Percentiles rank a stretch among this genome's conserved stretches.
Conservation (phyloP, 2,797 vertebrate species). For the Scolopax rusticola region DNA sequence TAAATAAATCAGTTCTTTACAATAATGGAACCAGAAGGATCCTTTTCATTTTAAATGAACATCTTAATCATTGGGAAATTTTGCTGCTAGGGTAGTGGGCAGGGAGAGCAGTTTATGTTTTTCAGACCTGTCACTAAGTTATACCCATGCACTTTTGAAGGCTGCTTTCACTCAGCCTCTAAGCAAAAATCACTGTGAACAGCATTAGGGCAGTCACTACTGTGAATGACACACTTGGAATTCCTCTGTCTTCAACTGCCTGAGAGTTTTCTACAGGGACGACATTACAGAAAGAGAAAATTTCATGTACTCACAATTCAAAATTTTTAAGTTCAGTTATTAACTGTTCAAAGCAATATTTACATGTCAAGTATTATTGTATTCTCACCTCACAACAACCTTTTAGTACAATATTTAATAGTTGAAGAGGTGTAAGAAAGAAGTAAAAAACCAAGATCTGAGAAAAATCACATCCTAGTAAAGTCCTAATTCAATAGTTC, state of each 20-base stretch:
- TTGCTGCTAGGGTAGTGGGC: neutral
- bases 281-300: neutral
- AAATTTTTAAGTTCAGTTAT: neutral
- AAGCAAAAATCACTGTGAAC: constrained; percentile 14
- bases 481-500: neutral
- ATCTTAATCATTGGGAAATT: neutral
- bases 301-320: neutral
- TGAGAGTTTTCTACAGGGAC: neutral
- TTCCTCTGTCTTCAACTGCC: neutral
- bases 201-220: neutral
- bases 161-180: neutral
- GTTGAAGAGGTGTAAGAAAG: neutral
- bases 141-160: neutral
- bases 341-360: neutral
- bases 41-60: neutral
- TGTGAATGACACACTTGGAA: neutral
- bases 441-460: neutral
- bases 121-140: constrained; percentile 13
- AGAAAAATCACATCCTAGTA: neutral
- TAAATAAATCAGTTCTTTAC: neutral
- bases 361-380: neutral
- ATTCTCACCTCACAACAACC: neutral
- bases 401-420: neutral
- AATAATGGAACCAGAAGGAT: neutral
- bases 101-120: neutral